These are phyloP conservation scores for Aplochiton taeniatus DNA, from an alignment of 2,797 vertebrate genomes.

Conservation along the genomic window DNA sequence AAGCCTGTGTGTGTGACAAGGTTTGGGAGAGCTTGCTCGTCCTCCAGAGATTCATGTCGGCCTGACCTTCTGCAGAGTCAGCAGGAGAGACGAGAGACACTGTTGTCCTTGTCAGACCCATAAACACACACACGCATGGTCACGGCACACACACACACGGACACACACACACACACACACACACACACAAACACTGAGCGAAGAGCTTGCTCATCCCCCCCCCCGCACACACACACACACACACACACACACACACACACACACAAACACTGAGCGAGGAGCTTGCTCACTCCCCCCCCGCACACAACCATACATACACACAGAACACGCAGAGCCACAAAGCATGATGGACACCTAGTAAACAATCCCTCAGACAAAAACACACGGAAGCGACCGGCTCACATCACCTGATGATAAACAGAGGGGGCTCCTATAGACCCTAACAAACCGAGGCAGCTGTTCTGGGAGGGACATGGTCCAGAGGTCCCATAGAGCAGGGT, in stretches of 20 bases:
- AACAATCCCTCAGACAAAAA: too few species aligned
- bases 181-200: background rate
- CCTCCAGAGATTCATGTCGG: constrained; percentile 54
- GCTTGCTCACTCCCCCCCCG: too few species aligned
- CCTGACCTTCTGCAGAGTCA: constrained; percentile 63
- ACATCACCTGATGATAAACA: too few species aligned
- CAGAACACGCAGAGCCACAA: too few species aligned
- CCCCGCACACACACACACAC: background rate
- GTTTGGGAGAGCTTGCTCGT: constrained; percentile 19
- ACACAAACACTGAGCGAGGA: constrained; percentile 12
- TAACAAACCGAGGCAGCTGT: too few species aligned
- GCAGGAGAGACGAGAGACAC: constrained; percentile 48
- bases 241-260: constrained; percentile 20
- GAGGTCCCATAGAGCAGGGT: too few species aligned
- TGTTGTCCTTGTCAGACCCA: constrained; percentile 37
- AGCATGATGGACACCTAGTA: too few species aligned
- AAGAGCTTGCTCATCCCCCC: too few species aligned
- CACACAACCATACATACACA: constrained; percentile 5
- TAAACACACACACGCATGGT: constrained; percentile 11
- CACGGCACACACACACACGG: too few species aligned
- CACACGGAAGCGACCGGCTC: too few species aligned
- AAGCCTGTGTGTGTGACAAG: background rate
- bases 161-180: constrained; percentile 14
- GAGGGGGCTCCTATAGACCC: too few species aligned
- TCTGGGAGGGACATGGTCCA: too few species aligned